Evolutionary conservation across 1,140 invertebrate genomes (phyloP).

Genomic region (Caligus rogercresseyi): DNA sequence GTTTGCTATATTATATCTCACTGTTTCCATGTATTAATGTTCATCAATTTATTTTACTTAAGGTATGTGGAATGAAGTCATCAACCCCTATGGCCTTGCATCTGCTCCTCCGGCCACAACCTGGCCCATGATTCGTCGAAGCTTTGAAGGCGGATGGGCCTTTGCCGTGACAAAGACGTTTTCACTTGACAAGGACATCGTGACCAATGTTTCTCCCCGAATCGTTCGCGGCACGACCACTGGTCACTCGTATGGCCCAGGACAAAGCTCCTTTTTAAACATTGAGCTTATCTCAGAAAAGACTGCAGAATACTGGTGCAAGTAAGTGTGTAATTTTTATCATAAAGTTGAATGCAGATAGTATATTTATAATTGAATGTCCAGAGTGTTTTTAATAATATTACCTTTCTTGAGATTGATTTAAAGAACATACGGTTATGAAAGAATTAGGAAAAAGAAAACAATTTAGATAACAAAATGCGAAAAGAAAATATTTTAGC

Average conservation of each 20-base stretch:
- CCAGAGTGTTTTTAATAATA: background rate
- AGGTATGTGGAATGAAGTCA: constrained; percentile 47
- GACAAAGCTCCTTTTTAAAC: constrained; percentile 85
- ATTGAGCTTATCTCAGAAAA: constrained; percentile 98
- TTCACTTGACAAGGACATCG: constrained; percentile 78
- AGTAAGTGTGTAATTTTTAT: constrained; percentile 23
- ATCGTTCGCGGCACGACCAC: constrained; percentile 84
- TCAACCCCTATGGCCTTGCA: constrained; percentile 91
- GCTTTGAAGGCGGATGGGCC: constrained; percentile 88
- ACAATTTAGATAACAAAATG: no score
- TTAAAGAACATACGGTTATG: no score
- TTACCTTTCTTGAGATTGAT: background rate
- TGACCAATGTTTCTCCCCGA: constrained; percentile 90
- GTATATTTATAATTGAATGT: background rate
- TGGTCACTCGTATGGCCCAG: constrained; percentile 75
- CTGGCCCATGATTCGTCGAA: constrained; percentile 79
- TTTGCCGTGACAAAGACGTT: constrained; percentile 95
- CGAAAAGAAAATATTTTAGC: no score
- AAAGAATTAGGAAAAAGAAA: no score
- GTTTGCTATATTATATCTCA: no score
- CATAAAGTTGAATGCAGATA: background rate
- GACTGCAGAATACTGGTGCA: constrained; percentile 75
- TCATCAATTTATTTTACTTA: background rate
- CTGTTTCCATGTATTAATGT: background rate
- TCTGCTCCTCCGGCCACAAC: constrained; percentile 89